Base-by-base conservation (phyloP, 2,113 vertebrate genomes). In the Eira barbara region DNA sequence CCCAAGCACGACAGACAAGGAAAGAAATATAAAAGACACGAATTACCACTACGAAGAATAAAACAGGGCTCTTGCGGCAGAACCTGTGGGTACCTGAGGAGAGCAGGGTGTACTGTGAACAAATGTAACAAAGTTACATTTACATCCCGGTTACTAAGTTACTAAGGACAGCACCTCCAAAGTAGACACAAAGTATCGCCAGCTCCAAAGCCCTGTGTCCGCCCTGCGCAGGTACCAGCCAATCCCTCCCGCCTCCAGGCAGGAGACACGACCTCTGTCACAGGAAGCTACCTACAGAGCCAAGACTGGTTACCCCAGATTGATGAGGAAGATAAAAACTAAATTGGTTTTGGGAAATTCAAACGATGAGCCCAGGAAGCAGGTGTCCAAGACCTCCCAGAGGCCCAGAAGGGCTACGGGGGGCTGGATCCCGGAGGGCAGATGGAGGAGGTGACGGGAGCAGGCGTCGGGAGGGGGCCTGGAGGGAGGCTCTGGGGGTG, bases 401-500 rank as follows among this genome's bases (percentile, higher is more conserved):
- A 47, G 27, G 17, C 88, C 17, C 1, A 17, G 89, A 23, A 14
- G 18, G 25, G 21, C 29, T 1, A 12, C 34, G 47, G 45, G 61
- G 8, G 27, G 6, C 63, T 29, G 34, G 45, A 49, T 3, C 61
- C 31, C 15, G 67, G 67, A 34, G 20, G 39, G 74, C 18, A 2
- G 65, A 63, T 2, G 59, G 47, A 83, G 31, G 36, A 55, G 49
- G 42, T 21, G 23, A 47, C 1, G 2, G 59, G 71, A n/a, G 29
- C 21, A 2, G 3, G 45, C 18, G 4, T 1, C 17, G 25, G 74
- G 27, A 14, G 7, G 20, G 11, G n/a, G 49, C 36, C 25, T 0
- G 0, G 31, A 0, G 0, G 39, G 36, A 42, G 59, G 3, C n/a
- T 6, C 27, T 6, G 47, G 90, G 83, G 87, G 36, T 31, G 57